These are phyloP conservation scores for Oscheius sp. DNA, from an alignment of 2,888 invertebrate genomes.

Conservation along the genomic window DNA sequence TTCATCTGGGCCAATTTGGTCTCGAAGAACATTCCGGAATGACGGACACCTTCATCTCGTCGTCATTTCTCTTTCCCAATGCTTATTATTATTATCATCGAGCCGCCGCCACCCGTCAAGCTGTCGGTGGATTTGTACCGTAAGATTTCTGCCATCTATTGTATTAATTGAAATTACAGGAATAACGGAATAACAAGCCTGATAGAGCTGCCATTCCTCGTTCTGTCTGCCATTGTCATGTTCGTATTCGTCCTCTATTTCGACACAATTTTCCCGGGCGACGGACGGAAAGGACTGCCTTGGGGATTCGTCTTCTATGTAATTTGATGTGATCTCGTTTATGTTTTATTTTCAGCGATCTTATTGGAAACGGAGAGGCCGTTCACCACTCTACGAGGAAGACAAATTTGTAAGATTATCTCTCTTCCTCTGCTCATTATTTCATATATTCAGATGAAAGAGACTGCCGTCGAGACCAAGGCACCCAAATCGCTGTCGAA, in stretches of 20 bases:
- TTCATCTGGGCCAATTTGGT: constrained; percentile 17
- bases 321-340: background rate
- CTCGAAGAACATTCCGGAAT: constrained; percentile 2
- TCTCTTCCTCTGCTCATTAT: background rate
- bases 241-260: constrained; percentile 6
- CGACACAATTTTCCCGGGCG: constrained; percentile 15
- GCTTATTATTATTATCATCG: constrained; percentile 18
- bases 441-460: background rate
- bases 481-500: background rate
- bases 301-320: background rate
- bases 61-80: constrained; percentile 5
- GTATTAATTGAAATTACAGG: constrained; percentile 6
- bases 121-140: constrained; percentile 9
- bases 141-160: background rate
- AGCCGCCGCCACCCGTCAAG: background rate
- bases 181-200: background rate
- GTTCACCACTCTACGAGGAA: background rate
- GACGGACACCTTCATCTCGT: constrained; percentile 4
- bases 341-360: background rate
- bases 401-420: background rate
- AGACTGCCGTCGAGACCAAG: background rate
- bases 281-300: background rate
- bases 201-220: background rate
- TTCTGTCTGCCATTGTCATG: background rate
- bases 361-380: background rate